phyloP scores from a whole-genome alignment of 2,113 vertebrate species.

The human (Homo sapiens) region DNA sequence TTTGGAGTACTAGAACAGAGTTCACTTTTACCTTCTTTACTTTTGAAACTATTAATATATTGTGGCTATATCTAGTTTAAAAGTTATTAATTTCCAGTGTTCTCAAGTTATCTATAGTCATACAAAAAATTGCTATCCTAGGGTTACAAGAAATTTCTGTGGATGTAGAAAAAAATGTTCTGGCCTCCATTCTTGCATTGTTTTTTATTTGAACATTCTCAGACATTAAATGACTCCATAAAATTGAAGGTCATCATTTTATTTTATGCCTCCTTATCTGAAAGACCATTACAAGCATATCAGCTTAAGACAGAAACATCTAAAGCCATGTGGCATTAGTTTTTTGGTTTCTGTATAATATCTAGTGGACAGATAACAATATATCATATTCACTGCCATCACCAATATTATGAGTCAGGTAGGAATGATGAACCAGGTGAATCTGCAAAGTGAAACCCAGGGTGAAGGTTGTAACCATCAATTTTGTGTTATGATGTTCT shows the following conservation, averaged over 20 bases:
- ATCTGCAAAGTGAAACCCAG: background rate
- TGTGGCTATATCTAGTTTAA: background rate
- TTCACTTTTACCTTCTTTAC: background rate
- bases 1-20: background rate
- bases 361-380: background rate
- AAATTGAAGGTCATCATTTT: constrained; percentile 31
- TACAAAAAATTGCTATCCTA: background rate
- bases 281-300: background rate
- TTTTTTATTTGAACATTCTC: constrained; percentile 27
- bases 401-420: background rate
- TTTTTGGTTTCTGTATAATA: background rate
- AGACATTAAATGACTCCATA: background rate
- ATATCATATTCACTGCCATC: background rate
- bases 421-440: background rate
- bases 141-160: background rate
- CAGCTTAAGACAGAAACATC: constrained; percentile 11
- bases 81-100: constrained; percentile 3
- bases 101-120: background rate
- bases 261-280: constrained; percentile 18
- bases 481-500: constrained; percentile 8
- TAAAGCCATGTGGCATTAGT: background rate
- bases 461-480: background rate
- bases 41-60: background rate
- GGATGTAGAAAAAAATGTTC: background rate
- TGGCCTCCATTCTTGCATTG: background rate